Conservation (phyloP, 1,140 invertebrate genomes). For the Tribolium castaneum region DNA sequence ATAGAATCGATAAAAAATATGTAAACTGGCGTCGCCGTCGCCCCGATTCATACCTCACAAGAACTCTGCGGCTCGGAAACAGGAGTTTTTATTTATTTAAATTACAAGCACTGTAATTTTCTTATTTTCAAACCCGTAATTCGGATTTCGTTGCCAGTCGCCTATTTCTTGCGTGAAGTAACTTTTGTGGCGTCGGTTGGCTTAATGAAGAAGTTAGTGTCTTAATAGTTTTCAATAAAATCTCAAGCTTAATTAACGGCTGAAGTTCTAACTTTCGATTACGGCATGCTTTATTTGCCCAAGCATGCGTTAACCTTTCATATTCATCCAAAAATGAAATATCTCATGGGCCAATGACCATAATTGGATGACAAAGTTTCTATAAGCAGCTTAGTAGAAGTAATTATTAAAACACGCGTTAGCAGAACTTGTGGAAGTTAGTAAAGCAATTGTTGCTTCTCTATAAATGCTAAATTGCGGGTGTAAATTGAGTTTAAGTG, state of each 20-base stretch:
- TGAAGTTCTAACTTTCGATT: background rate
- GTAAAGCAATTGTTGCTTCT: background rate
- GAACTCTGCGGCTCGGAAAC: too few relatives aligned
- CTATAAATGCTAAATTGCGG: constrained; percentile 4
- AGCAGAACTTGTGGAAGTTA: background rate
- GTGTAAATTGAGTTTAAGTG: constrained; percentile 17
- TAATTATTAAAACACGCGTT: background rate
- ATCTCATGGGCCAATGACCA: background rate
- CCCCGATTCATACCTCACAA: background rate
- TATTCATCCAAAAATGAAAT: background rate
- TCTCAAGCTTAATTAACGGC: background rate
- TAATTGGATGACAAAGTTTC: background rate
- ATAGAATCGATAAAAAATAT: background rate
- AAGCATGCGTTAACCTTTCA: background rate
- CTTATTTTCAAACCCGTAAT: too few relatives aligned
- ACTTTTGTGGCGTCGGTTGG: background rate
- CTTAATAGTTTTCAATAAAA: constrained; percentile 7
- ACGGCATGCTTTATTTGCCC: background rate
- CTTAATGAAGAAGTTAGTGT: constrained; percentile 13
- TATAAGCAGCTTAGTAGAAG: background rate
- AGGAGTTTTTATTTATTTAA: too few relatives aligned
- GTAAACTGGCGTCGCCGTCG: background rate
- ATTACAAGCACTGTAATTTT: too few relatives aligned
- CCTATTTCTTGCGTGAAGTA: background rate
- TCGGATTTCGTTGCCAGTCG: too few relatives aligned